Conservation (phyloP, 2,113 vertebrate genomes). For the Vidua macroura region DNA sequence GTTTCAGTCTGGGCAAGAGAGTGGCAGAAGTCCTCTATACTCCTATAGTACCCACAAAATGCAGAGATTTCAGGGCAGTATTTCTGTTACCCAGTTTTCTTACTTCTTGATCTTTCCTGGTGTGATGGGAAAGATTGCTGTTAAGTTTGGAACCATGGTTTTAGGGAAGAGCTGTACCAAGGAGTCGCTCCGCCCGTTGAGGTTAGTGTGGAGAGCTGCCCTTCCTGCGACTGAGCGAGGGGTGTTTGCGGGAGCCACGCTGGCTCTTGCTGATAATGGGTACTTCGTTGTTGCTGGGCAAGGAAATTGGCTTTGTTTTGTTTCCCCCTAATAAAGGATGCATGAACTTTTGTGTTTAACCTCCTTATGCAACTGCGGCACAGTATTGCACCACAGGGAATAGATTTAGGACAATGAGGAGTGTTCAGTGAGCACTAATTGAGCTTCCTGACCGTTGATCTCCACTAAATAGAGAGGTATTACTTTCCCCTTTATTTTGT, state of each 20-base stretch:
- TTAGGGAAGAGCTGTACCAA: background rate
- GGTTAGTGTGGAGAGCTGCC: background rate
- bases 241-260: background rate
- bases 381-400: conserved; percentile 59
- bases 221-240: fast-evolving
- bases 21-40: background rate
- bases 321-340: conserved; percentile 28
- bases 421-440: conserved; percentile 37
- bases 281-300: background rate
- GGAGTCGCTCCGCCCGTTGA: background rate
- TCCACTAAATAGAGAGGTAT: conserved; percentile 51
- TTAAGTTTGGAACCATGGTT: background rate
- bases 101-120: background rate
- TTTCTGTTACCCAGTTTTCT: background rate
- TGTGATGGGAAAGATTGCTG: background rate
- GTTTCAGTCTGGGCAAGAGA: background rate
- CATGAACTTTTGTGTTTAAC: conserved; percentile 67
- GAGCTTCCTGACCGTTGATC: conserved; percentile 49
- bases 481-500: conserved; percentile 68
- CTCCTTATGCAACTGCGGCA: conserved; percentile 54
- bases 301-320: conserved; percentile 9
- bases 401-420: conserved; percentile 42
- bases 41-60: background rate
- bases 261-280: background rate
- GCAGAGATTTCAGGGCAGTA: background rate